phyloP scores from a whole-genome alignment of 1,140 invertebrate species.

The Drosophila willistoni region DNA sequence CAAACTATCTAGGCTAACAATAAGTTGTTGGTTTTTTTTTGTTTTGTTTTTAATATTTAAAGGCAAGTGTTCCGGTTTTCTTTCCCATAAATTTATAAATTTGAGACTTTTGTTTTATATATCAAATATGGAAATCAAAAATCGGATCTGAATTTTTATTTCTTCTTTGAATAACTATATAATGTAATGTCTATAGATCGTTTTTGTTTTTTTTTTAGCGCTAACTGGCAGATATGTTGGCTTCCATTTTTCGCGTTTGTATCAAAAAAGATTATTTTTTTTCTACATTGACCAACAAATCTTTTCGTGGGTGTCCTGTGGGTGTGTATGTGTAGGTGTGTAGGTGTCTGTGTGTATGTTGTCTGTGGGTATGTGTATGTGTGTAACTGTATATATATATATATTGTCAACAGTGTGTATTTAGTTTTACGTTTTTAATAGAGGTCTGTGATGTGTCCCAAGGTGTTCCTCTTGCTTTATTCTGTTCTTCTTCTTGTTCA shows the following conservation, averaged over 20 bases:
- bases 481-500: background rate
- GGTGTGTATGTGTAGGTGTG: constrained; percentile 21
- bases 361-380: constrained; percentile 12
- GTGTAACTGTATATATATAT: constrained; percentile 39
- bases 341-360: constrained; percentile 25
- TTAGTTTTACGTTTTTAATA: constrained; percentile 24
- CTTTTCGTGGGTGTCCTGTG: constrained; percentile 8
- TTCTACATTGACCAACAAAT: constrained; percentile 29
- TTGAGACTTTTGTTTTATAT: constrained; percentile 2
- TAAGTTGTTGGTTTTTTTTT: constrained; percentile 46
- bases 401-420: constrained; percentile 71
- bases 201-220: constrained; percentile 15
- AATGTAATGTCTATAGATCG: constrained; percentile 10
- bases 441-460: constrained; percentile 33
- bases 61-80: constrained; percentile 62
- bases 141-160: constrained; percentile 1
- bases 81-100: constrained; percentile 4
- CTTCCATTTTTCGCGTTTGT: constrained; percentile 40
- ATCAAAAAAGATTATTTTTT: constrained; percentile 19
- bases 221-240: constrained; percentile 62
- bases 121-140: constrained; percentile 3
- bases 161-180: constrained; percentile 3
- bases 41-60: constrained; percentile 52
- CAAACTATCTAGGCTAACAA: constrained; percentile 73
- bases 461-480: constrained; percentile 2